These are phyloP conservation scores for Parus major DNA, from an alignment of 2,113 vertebrate species.

Conservation along the genomic window DNA sequence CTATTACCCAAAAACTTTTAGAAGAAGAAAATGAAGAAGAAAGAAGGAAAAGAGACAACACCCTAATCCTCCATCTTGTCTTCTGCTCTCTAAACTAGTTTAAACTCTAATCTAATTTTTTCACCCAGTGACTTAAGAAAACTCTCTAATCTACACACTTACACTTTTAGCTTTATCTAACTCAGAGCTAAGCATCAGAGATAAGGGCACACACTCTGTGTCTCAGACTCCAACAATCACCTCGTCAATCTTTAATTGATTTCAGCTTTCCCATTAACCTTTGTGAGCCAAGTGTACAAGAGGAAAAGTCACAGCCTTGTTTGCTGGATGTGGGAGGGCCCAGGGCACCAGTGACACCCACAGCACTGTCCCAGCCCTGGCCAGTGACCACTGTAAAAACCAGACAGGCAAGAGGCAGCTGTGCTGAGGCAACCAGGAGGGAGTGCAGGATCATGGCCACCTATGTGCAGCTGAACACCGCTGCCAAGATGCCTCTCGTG, in stretches of 20 bases:
- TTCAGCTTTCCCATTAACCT: not conserved
- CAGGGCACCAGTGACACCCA: rapidly evolving
- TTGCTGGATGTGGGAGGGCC: not conserved
- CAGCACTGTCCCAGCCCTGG: not conserved
- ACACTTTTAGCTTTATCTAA: too few relatives aligned
- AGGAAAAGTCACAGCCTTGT: not conserved
- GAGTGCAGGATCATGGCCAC: constrained; percentile 52
- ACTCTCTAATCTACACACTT: too few relatives aligned
- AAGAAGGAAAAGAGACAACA: too few relatives aligned
- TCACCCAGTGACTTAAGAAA: too few relatives aligned
- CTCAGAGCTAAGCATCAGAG: too few relatives aligned
- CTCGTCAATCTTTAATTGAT: not conserved
- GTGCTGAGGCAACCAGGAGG: rapidly evolving
- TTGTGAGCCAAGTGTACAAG: not conserved
- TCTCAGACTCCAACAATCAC: not conserved
- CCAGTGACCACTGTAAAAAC: not conserved
- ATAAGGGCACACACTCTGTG: too few relatives aligned
- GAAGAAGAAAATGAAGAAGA: too few relatives aligned
- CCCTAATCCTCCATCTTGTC: too few relatives aligned
- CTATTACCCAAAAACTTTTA: too few relatives aligned
- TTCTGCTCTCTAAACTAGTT: too few relatives aligned
- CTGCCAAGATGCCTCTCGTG: constrained; percentile 77
- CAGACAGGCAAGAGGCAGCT: not conserved
- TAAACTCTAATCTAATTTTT: too few relatives aligned
- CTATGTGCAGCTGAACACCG: constrained; percentile 72